Conservation (phyloP, 1,140 invertebrate species). For the Trinorchestia longiramus region DNA sequence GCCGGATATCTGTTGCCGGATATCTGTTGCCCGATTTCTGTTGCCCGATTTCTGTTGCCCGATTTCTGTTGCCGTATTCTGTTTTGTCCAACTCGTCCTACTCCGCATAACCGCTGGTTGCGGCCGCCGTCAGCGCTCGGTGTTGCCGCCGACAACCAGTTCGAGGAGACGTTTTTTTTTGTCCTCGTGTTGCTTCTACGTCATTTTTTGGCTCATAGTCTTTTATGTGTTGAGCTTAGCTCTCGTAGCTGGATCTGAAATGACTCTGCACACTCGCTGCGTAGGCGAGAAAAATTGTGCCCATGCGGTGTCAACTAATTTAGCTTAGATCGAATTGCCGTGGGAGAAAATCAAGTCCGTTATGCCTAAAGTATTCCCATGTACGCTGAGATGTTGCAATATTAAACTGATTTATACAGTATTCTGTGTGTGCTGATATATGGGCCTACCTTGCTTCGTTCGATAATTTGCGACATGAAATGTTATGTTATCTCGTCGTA, state of each 20-base stretch:
- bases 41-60: too few relatives aligned
- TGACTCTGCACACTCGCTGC: background rate
- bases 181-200: background rate
- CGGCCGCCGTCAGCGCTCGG: background rate
- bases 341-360: background rate
- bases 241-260: background rate
- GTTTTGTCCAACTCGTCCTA: background rate
- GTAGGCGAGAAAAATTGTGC: background rate
- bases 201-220: background rate
- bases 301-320: background rate
- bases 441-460: background rate
- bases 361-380: background rate
- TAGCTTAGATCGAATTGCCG: background rate
- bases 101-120: too few relatives aligned
- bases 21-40: too few relatives aligned
- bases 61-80: too few relatives aligned
- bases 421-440: background rate
- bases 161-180: background rate
- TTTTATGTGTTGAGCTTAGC: background rate
- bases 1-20: too few relatives aligned
- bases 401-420: background rate
- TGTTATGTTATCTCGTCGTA: too few relatives aligned
- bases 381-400: background rate
- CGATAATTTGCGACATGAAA: background rate
- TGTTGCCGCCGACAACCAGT: background rate